Evolutionary conservation across 2,888 invertebrate species (phyloP), one percentile per base, ranked within the genome.

Genomic region (Drosophila leonis): DNA sequence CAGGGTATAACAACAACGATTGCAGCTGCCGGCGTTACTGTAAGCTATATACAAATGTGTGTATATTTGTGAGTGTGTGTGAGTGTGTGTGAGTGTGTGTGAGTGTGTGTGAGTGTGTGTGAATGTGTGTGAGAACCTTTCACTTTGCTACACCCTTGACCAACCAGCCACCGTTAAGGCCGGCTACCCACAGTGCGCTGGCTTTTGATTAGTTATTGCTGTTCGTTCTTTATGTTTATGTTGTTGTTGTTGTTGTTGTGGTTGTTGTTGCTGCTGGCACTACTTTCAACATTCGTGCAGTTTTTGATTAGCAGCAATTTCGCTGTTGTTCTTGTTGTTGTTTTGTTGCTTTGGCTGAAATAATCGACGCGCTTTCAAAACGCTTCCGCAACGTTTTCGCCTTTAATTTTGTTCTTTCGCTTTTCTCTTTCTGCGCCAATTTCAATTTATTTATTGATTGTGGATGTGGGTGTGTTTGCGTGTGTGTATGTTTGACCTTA

Each of bases 221-320:
- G 57, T 63, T 61, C 69, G 13, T 65, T 37, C 31, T 46, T 18
- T 62, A 65, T 29, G 48, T 49, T 49, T 31, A 31, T 49, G 51
- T 31, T 65, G 61, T 31, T 73, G 63, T 13, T 57, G 41, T n/a
- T 59, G 56, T 37, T 66, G 48, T 10, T 46, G 33, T n/a, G 54
- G 56, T n/a, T 75, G 41, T 3, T 64, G 70, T 13, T 59, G 74
- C 24, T 33, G 62, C 46, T 75, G 60, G 51, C 56, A 56, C 48
- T 75, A 60, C 70, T 78, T 65, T 68, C 75, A 83, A 80, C 69
- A 80, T 85, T 85, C 83, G 82, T 85, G 86, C 80, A 59, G 75
- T 63, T 78, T 85, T 85, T 83, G 83, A 84, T 84, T 84, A 85
- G 83, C 75, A 65, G 75, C 82, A 78, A 83, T 83, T 83, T 80